phyloP scores from a whole-genome alignment of 2,888 invertebrate species.

The Brachyptera putata region DNA sequence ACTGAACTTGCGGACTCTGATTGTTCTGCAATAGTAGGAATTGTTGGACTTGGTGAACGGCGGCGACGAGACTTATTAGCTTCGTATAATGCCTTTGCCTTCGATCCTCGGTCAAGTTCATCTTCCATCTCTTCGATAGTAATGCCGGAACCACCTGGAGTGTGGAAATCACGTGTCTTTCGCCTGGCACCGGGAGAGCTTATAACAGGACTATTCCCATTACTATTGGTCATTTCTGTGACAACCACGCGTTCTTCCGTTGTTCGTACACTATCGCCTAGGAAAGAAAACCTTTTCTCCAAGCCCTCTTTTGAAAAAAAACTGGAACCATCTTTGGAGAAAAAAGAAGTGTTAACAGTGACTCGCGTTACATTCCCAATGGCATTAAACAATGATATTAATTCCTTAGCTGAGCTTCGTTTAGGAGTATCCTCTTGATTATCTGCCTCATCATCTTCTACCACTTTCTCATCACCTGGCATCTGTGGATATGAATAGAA shows the following conservation, averaged over 20 bases:
- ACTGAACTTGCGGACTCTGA: slow-evolving; percentile 34
- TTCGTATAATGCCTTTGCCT: slow-evolving; percentile 26
- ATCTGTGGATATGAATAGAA: slow-evolving; percentile 37
- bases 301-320: slow-evolving; percentile 34
- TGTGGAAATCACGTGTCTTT: background rate
- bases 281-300: slow-evolving; percentile 34
- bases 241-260: slow-evolving; percentile 36
- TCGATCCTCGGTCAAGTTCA: slow-evolving; percentile 20
- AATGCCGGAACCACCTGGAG: slow-evolving; percentile 3
- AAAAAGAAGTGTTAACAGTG: slow-evolving; percentile 49
- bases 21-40: slow-evolving; percentile 38
- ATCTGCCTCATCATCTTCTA: slow-evolving; percentile 19
- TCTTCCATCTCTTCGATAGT: slow-evolving; percentile 27
- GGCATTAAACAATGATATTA: slow-evolving; percentile 60
- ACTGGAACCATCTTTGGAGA: slow-evolving; percentile 49
- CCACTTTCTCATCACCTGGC: slow-evolving; percentile 14
- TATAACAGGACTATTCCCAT: background rate
- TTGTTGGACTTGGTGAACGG: slow-evolving; percentile 36
- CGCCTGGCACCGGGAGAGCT: slow-evolving; percentile 9
- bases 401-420: slow-evolving; percentile 47
- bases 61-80: slow-evolving; percentile 31
- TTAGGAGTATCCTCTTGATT: slow-evolving; percentile 40
- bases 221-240: slow-evolving; percentile 15
- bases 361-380: slow-evolving; percentile 55
- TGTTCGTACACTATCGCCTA: slow-evolving; percentile 32